phyloP scores from a whole-genome alignment of 92 coral and sea anemone genomes.

The Zoanthus sansibaricus region DNA sequence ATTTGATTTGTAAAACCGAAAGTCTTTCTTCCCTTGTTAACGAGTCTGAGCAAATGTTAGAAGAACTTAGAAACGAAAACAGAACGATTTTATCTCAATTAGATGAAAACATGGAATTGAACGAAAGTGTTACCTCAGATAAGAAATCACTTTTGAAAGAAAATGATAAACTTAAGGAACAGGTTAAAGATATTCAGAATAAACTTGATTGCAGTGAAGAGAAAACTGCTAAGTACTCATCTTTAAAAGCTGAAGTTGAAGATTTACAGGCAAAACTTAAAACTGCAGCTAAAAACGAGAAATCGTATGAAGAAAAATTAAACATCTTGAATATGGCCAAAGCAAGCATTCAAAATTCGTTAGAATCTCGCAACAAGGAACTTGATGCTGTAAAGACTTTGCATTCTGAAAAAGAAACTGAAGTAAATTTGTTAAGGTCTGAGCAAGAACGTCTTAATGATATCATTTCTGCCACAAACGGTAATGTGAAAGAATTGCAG shows the following conservation, averaged over 20 bases:
- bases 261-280: constrained; percentile 60
- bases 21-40: constrained; percentile 52
- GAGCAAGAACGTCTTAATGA: constrained; percentile 77
- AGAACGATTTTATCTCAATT: constrained; percentile 67
- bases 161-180: constrained; percentile 67
- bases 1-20: constrained; percentile 57
- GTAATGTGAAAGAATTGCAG: constrained; percentile 69
- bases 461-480: constrained; percentile 60
- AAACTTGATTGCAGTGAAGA: constrained; percentile 60
- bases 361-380: constrained; percentile 72
- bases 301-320: constrained; percentile 66
- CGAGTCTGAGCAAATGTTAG: constrained; percentile 61
- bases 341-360: constrained; percentile 58
- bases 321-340: constrained; percentile 69
- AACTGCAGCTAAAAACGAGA: constrained; percentile 57
- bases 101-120: constrained; percentile 66
- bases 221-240: constrained; percentile 54
- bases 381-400: constrained; percentile 58
- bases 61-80: constrained; percentile 67
- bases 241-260: constrained; percentile 76
- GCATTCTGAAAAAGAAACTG: constrained; percentile 73
- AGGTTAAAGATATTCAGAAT: constrained; percentile 68
- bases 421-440: constrained; percentile 68
- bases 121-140: constrained; percentile 64
- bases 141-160: constrained; percentile 68